phyloP scores from a whole-genome alignment of 2,113 vertebrate species.

The Tretioscincus oriximinensis region DNA sequence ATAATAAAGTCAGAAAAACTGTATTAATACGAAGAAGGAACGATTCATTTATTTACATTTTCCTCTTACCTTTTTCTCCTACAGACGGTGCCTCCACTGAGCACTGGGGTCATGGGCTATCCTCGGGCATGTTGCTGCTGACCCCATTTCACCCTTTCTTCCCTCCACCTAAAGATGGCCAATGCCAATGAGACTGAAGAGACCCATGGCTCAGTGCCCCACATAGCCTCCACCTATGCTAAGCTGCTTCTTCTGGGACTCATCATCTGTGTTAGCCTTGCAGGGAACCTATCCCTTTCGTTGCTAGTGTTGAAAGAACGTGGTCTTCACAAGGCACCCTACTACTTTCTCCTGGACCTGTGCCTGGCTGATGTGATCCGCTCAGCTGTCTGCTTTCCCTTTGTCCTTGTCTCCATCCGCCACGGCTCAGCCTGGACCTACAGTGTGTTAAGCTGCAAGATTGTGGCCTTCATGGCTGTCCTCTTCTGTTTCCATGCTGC shows the following conservation, averaged over 20 bases:
- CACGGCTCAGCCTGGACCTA: conserved; percentile 92
- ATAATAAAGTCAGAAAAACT: neutral
- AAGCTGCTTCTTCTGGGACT: conserved; percentile 89
- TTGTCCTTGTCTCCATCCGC: conserved; percentile 89
- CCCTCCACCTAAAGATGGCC: conserved; percentile 62
- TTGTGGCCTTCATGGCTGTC: conserved; percentile 93
- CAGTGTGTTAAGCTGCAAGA: conserved; percentile 90
- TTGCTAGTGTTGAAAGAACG: conserved; percentile 88
- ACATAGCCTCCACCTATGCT: conserved; percentile 83
- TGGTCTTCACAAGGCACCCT: conserved; percentile 89
- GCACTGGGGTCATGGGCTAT: conserved; percentile 52
- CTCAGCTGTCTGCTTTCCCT: conserved; percentile 91
- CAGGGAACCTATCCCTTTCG: conserved; percentile 87
- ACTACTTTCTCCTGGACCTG: conserved; percentile 92
- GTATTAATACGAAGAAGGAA: neutral
- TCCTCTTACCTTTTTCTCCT: neutral
- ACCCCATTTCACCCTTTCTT: conserved; percentile 34
- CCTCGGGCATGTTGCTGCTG: conserved; percentile 29
- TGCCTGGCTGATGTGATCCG: conserved; percentile 91
- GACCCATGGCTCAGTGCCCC: conserved; percentile 69
- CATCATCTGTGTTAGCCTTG: conserved; percentile 91
- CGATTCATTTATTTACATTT: neutral
- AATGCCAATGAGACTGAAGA: conserved; percentile 86
- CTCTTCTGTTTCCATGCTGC: conserved; percentile 93
- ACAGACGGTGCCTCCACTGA: conserved; percentile 45